Evolutionary conservation across 2,113 vertebrate genomes (phyloP).

Genomic region (Gopherus evgoodei): DNA sequence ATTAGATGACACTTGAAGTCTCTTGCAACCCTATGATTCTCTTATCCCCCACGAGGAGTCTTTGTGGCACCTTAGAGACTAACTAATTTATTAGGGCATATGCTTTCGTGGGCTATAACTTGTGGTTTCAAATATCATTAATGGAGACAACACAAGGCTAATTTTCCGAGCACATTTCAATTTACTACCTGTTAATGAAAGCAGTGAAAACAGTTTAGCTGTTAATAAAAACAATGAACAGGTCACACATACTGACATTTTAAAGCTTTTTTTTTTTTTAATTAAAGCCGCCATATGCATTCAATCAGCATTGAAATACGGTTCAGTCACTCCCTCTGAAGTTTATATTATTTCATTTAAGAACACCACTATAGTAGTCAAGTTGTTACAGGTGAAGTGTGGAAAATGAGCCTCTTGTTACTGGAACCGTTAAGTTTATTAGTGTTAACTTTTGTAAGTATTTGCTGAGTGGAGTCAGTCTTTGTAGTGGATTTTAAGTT

Average conservation of each 20-base stretch:
- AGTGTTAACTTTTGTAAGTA: neutral
- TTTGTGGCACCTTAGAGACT: too few relatives aligned
- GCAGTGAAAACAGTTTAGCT: slow-evolving; percentile 11
- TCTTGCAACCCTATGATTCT: neutral
- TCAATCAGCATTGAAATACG: neutral
- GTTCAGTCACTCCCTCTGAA: neutral
- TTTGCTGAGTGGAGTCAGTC: rapidly evolving
- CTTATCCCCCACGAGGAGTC: too few relatives aligned
- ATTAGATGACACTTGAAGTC: too few relatives aligned
- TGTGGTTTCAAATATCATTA: neutral
- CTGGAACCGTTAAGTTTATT: neutral
- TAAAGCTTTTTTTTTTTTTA: neutral
- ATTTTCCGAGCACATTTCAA: neutral
- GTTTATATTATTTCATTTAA: neutral
- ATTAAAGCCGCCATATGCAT: neutral
- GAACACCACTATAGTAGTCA: neutral
- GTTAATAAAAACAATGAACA: neutral
- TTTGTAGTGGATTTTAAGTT: neutral
- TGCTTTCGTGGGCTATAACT: too few relatives aligned
- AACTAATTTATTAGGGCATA: too few relatives aligned
- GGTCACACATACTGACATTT: neutral
- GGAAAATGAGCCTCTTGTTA: neutral
- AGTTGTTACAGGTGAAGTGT: neutral
- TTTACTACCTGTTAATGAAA: neutral
- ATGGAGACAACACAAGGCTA: neutral